Percentiles rank a stretch among this genome's conserved stretches.
Conservation (phyloP, 2,888 invertebrate species). For the Alviniconcha strummeri region DNA sequence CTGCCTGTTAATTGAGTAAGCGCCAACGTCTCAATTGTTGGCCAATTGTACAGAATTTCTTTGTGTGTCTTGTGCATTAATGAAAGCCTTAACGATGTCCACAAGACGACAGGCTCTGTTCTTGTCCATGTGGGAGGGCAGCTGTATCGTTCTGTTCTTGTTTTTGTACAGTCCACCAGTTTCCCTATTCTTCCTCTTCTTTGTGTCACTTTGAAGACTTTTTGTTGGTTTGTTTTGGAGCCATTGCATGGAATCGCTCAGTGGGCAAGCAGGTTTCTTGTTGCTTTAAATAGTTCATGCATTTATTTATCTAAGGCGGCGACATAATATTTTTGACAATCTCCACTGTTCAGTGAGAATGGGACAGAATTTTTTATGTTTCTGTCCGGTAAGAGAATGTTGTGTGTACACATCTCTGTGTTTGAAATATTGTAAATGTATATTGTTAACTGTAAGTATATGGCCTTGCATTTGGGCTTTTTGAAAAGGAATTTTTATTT, state of each 20-base stretch:
- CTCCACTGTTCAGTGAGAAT: neutral
- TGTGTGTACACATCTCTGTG: neutral
- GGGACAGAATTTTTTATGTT: neutral
- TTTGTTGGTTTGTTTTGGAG: neutral
- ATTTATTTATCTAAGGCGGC: constrained; percentile 23
- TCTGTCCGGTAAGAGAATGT: neutral
- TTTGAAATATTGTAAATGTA: neutral
- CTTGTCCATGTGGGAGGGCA: constrained; percentile 8
- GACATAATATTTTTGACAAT: constrained; percentile 30
- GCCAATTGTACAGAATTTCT: too few species aligned
- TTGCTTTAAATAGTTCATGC: constrained; percentile 28
- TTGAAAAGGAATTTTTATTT: too few species aligned
- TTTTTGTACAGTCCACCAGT: neutral
- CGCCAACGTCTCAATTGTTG: too few species aligned
- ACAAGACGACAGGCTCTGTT: too few species aligned
- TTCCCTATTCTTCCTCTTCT: neutral
- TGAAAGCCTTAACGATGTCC: too few species aligned
- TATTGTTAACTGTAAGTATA: too few species aligned
- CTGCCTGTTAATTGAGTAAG: too few species aligned
- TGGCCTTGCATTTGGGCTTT: too few species aligned
- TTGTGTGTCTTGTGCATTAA: too few species aligned
- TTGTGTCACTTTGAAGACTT: neutral
- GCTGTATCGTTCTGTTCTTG: constrained; percentile 18
- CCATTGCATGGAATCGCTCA: neutral
- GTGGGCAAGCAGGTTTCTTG: neutral